Base-by-base conservation (phyloP, 2,113 vertebrate species). In the Panthera uncia region DNA sequence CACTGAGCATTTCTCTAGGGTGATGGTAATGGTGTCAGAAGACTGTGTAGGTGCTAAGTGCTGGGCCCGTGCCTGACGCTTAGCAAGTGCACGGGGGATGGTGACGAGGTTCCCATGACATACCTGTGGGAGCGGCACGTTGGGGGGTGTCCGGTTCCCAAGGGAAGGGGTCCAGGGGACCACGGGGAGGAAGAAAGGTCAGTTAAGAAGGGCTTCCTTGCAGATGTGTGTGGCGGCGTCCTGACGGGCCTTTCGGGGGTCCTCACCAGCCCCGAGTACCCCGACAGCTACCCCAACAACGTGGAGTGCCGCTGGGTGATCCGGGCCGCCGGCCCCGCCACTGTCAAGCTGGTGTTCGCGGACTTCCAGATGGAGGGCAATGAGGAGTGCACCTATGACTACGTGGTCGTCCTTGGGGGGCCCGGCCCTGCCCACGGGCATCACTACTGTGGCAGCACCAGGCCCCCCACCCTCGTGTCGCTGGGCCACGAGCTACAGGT, bases 301-400 rank as follows among this genome's bases (percentile, higher is more conserved):
- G 99, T 99, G 0, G 99, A 99, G 97, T 99, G 99, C 98, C 99
- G 91, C 79, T 99, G 99, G 99, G 98, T 99, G 93, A 99, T 99
- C 80, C 99, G 98, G 0, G 99, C 99, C 5, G 97, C 98, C 0
- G 98, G 99, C 9, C 74, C 92, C 0, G 96, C 99, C 0, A 93
- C 99, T 0, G 92, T 99, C 99, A 99, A 99, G 63, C 98, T 99
- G 98, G 99, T 99, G 92, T 99, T 99, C 29, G 45, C 99, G 12
- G 99, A 99, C 99, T 99, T 99, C 98, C 99, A 99, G 97, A 97
- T 99, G 97, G 99, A 99, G 97, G 99, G 99, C 87, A 99, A 99
- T 0, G 99, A 99, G 45, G 99, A 99, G 11, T 99, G 99, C 48
- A 98, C 99, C 92, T 99, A 99, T 0, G 99, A 99, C 98, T 99